Conservation (phyloP, 2,888 invertebrate species). For the Boloria selene region DNA sequence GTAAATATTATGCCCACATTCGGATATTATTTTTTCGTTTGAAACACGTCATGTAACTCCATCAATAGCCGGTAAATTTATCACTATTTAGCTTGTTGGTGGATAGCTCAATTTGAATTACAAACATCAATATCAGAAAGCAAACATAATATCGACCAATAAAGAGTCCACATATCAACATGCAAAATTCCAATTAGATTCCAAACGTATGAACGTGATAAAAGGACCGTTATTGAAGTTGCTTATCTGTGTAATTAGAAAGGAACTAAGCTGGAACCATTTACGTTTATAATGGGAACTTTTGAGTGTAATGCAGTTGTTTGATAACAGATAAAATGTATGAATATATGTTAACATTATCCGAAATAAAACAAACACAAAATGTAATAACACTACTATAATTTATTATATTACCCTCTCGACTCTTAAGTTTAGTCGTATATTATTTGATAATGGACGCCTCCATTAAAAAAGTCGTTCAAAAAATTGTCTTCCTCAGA, state of each 20-base stretch:
- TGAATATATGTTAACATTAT: constrained; percentile 16
- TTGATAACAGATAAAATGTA: constrained; percentile 56
- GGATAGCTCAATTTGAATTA: constrained; percentile 68
- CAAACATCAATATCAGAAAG: constrained; percentile 76
- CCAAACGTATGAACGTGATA: constrained; percentile 79
- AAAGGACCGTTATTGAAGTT: constrained; percentile 77
- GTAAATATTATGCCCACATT: constrained; percentile 7
- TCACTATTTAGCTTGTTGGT: constrained; percentile 57
- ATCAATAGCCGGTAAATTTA: constrained; percentile 47
- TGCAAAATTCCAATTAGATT: constrained; percentile 82
- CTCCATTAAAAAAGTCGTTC: constrained; percentile 47
- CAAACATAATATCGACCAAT: constrained; percentile 80
- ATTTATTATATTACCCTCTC: not conserved
- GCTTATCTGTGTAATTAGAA: constrained; percentile 81
- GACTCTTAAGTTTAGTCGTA: not conserved
- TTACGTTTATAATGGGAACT: constrained; percentile 76
- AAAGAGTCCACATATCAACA: constrained; percentile 79
- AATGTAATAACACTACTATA: not conserved
- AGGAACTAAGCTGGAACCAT: constrained; percentile 79
- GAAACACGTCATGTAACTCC: constrained; percentile 43
- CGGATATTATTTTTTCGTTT: constrained; percentile 26
- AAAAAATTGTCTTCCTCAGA: constrained; percentile 73
- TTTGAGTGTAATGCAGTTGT: constrained; percentile 66
- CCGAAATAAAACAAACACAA: not conserved
- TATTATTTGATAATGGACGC: constrained; percentile 1